These are phyloP conservation scores for Apotomis turbidana DNA, from an alignment of 2,888 invertebrate genomes.

Conservation along the genomic window DNA sequence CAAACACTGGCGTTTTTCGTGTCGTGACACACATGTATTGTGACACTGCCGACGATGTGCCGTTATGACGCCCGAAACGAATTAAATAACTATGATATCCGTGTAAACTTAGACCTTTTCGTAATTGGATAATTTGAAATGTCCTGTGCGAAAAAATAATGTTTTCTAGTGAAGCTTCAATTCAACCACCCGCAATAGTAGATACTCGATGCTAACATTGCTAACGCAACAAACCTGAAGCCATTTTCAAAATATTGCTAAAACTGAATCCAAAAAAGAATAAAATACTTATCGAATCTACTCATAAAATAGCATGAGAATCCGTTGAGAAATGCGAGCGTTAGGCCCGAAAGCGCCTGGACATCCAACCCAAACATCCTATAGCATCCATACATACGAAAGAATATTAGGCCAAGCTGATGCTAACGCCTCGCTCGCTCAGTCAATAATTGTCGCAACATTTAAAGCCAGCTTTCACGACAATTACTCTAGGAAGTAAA, in stretches of 20 bases:
- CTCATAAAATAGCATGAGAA: no score
- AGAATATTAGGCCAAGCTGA: no score
- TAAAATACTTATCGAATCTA: no score
- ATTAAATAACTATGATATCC: neutral
- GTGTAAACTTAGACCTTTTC: neutral
- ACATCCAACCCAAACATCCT: no score
- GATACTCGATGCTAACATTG: no score
- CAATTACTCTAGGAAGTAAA: slow-evolving; percentile 13
- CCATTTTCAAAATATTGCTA: no score
- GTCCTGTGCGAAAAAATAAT: slow-evolving; percentile 6
- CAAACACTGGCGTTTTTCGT: slow-evolving; percentile 25
- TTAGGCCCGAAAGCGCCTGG: no score
- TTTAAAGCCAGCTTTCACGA: neutral
- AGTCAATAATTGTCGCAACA: neutral
- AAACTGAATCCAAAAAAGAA: no score
- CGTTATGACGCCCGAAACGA: neutral
- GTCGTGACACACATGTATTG: slow-evolving; percentile 25
- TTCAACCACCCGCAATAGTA: neutral
- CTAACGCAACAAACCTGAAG: no score
- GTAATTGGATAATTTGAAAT: neutral
- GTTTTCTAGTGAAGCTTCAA: slow-evolving; percentile 17
- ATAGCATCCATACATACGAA: no score
- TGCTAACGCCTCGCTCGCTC: no score
- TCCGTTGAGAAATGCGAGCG: no score
- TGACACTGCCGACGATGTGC: slow-evolving; percentile 6